Base-by-base conservation (phyloP, 2,113 vertebrate genomes). In the Archocentrus centrarchus region DNA sequence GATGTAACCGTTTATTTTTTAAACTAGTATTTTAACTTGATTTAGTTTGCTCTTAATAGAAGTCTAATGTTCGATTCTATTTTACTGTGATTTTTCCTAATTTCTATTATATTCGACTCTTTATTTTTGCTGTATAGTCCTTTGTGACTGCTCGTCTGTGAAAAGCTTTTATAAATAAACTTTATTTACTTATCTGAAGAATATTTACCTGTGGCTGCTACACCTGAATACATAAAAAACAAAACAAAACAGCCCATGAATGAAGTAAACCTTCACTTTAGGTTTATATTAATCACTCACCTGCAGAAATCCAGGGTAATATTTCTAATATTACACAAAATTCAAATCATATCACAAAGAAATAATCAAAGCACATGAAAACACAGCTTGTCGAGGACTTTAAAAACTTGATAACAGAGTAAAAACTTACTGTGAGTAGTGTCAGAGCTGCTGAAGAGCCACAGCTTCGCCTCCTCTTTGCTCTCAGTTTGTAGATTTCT, bases 341-440 rank as follows among this genome's bases (percentile, higher is more conserved):
- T 53, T 32, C 11, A 5, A 53, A 32, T 50, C 15, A 20, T 1
- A 50, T 73, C 10, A 73, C 1, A 1, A 53, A 73, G n/a, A 59
- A 44, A 3, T 37, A 10, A 24, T 10, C 22, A 60, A 11, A 30
- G 35, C 2, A 27, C n/a, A 59, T 41, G 0, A 5, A 0, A 41
- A 1, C 57, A 59, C 22, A 59, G 37, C 5, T 30, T 77, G 22
- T 59, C n/a, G 10, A 18, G 55, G n/a, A 41, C 2, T 77, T 50
- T 10, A 13, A 0, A 24, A 20, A 44, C 22, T 59, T 59, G 15
- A 44, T 53, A 39, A 53, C 24, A 63, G 24, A 50, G 24, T 44
- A 14, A 55, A 44, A 64, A 88, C 84, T 88, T 77, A 86, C 88
- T 59, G 37, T 81, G n/a, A 83, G 86, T 62, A 24, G 62, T 82